Evolutionary conservation across 2,888 invertebrate species (phyloP).

Genomic region (Dusona sp.): DNA sequence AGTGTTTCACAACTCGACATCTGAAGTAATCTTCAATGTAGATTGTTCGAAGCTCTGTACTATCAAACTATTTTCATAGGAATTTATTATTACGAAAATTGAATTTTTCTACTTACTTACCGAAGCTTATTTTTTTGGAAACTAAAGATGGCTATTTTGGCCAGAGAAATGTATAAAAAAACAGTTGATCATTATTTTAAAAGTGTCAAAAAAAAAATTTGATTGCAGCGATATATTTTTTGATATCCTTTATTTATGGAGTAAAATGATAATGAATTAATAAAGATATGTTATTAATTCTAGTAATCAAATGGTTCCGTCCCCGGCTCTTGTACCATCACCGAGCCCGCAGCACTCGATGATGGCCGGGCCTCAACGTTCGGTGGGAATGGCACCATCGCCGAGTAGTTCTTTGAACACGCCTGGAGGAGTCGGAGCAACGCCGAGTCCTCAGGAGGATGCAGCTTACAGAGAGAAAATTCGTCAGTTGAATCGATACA

Average conservation of each 20-base stretch:
- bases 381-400: conserved; percentile 90
- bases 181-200: too few species aligned
- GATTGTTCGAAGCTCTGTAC: background rate
- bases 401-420: conserved; percentile 94
- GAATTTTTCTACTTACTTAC: too few species aligned
- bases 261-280: background rate
- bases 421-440: conserved; percentile 87
- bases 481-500: conserved; percentile 96
- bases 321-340: conserved; percentile 89
- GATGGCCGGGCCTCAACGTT: conserved; percentile 87
- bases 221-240: too few species aligned
- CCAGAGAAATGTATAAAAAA: too few species aligned
- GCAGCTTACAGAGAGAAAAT: conserved; percentile 97
- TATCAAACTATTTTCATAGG: background rate
- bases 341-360: conserved; percentile 89
- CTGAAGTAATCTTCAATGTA: background rate
- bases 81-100: background rate
- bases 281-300: conserved; percentile 36
- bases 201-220: too few species aligned
- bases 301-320: conserved; percentile 89
- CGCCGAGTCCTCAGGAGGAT: conserved; percentile 92
- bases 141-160: background rate
- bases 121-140: too few species aligned
- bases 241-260: background rate
- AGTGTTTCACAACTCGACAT: background rate